These are phyloP conservation scores for Scotopteryx bipunctaria DNA, from an alignment of 2,888 invertebrate species.

Conservation along the genomic window DNA sequence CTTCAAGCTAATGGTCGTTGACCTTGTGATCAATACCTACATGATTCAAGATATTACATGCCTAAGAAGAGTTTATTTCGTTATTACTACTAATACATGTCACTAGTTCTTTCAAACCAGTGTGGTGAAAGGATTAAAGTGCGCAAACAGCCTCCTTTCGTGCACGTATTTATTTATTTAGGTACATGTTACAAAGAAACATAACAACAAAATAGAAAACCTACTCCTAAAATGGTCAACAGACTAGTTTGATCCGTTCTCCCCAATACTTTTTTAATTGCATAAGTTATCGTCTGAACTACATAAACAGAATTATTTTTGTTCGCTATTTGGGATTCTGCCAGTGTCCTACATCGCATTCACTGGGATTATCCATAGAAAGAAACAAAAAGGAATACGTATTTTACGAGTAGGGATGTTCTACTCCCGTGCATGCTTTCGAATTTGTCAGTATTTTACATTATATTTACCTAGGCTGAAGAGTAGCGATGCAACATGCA, in stretches of 20 bases:
- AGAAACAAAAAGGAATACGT: constrained; percentile 26
- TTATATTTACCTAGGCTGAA: no score
- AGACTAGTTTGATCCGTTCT: not conserved
- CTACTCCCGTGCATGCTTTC: not conserved
- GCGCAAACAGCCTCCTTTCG: no score
- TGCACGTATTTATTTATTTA: no score
- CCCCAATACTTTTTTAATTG: constrained; percentile 22
- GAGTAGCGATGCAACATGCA: no score
- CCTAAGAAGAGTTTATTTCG: not conserved
- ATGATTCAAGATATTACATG: not conserved
- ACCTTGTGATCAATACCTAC: not conserved
- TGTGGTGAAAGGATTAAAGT: no score
- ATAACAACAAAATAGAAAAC: no score
- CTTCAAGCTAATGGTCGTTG: not conserved
- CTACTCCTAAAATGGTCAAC: not conserved
- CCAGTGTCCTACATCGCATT: constrained; percentile 33
- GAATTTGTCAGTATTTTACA: not conserved
- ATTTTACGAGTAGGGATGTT: constrained; percentile 15
- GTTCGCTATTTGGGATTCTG: constrained; percentile 30
- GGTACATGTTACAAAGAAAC: no score
- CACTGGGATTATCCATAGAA: constrained; percentile 29
- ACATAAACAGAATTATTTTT: constrained; percentile 30
- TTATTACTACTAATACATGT: no score
- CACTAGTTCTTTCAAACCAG: no score
- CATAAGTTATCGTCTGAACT: constrained; percentile 20